phyloP scores from a whole-genome alignment of 2,888 invertebrate species.

The Oscheius sp. region DNA sequence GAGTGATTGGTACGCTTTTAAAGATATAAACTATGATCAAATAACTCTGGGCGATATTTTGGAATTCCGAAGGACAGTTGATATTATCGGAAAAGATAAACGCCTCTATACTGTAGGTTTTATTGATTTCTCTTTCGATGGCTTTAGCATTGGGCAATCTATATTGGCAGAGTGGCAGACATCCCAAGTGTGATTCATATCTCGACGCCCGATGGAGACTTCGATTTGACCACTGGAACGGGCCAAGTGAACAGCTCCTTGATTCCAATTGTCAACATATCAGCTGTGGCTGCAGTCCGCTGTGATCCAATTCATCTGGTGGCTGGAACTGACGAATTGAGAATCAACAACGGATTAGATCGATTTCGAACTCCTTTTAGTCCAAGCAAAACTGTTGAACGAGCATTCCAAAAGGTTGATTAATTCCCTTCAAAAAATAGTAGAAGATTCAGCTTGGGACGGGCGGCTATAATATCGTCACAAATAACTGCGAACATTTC shows the following conservation, averaged over 20 bases:
- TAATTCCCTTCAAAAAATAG: background rate
- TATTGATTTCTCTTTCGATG: background rate
- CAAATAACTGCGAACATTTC: conserved; percentile 72
- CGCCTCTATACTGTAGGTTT: conserved; percentile 27
- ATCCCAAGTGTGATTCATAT: conserved; percentile 48
- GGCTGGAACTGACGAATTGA: conserved; percentile 38
- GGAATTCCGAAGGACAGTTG: conserved; percentile 23
- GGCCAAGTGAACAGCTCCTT: conserved; percentile 11
- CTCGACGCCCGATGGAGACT: conserved; percentile 55
- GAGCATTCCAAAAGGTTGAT: conserved; percentile 58
- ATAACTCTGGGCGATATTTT: conserved; percentile 21
- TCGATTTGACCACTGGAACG: conserved; percentile 29
- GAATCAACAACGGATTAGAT: conserved; percentile 59
- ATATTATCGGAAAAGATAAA: conserved; percentile 13
- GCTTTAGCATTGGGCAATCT: conserved; percentile 65
- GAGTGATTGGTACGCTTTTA: conserved; percentile 9
- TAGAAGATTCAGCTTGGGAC: conserved; percentile 65
- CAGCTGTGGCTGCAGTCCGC: conserved; percentile 37
- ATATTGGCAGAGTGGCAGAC: conserved; percentile 48
- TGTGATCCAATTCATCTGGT: conserved; percentile 46
- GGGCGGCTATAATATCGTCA: conserved; percentile 70
- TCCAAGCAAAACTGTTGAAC: conserved; percentile 58
- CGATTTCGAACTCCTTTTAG: conserved; percentile 57
- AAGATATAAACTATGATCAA: background rate
- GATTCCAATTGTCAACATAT: conserved; percentile 3